Evolutionary conservation across 2,113 vertebrate genomes (phyloP).

Genomic region (Vanacampus margaritifer): DNA sequence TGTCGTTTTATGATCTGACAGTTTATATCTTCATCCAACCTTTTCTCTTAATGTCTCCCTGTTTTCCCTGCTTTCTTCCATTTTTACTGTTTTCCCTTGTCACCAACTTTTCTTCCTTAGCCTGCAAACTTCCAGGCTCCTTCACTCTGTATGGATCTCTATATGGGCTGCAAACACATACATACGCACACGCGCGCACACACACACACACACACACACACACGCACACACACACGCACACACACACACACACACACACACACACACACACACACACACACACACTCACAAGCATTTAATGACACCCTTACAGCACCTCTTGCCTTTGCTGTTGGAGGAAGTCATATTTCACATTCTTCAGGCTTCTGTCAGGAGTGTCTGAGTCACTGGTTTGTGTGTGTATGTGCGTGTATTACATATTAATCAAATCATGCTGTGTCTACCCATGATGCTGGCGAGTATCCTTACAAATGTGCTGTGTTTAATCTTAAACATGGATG

Average conservation of each 20-base stretch:
- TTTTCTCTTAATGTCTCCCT: too few species aligned
- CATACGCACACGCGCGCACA: not conserved
- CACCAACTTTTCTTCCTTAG: not conserved
- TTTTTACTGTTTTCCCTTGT: not conserved
- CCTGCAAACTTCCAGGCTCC: not conserved
- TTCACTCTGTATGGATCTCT: not conserved
- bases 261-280: conserved; percentile 25
- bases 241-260: too few species aligned
- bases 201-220: conserved; percentile 20
- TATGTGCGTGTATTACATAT: conserved; percentile 13
- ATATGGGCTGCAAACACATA: not conserved
- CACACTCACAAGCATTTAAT: conserved; percentile 47
- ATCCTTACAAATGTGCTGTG: conserved; percentile 8
- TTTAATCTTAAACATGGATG: conserved; percentile 10
- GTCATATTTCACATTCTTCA: conserved; percentile 79
- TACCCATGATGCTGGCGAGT: conserved; percentile 8
- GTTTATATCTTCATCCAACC: too few species aligned
- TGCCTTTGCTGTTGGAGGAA: conserved; percentile 73
- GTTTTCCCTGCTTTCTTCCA: not conserved
- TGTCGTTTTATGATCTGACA: too few species aligned
- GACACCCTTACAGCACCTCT: conserved; percentile 72
- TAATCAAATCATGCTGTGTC: conserved; percentile 10
- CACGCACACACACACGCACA: conserved; percentile 14
- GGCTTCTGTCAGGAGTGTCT: conserved; percentile 38
- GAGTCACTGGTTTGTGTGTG: conserved; percentile 28